Evolutionary conservation across 2,888 invertebrate species (phyloP).

Genomic region (Drosophila hamatofila): DNA sequence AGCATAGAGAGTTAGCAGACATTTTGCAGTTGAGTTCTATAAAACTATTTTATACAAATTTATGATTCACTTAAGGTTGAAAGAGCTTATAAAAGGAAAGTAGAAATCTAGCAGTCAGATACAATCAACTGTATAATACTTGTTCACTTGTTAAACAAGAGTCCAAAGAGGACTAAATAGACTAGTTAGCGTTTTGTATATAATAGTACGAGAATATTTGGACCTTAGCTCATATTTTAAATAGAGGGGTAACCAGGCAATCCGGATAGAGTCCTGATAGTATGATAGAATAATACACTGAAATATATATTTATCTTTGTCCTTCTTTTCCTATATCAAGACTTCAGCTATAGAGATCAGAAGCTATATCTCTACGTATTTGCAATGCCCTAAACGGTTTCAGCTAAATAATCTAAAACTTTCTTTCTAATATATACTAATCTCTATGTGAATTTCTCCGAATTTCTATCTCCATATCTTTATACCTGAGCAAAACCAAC

Average conservation of each 20-base stretch:
- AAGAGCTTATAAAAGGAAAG: neutral
- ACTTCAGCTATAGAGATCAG: too few relatives aligned
- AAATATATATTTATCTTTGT: neutral
- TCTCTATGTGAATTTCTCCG: too few relatives aligned
- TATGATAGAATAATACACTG: too few relatives aligned
- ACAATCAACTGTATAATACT: neutral
- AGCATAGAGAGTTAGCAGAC: neutral
- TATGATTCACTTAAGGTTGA: too few relatives aligned
- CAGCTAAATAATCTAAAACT: neutral
- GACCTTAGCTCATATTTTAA: too few relatives aligned
- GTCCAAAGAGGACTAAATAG: too few relatives aligned
- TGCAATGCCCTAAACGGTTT: neutral
- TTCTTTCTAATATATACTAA: neutral
- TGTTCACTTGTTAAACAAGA: too few relatives aligned
- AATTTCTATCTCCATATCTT: neutral
- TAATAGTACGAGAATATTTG: neutral
- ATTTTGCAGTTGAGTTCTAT: neutral
- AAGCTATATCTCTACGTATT: neutral
- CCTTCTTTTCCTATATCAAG: neutral
- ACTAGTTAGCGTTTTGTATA: neutral
- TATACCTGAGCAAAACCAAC: neutral
- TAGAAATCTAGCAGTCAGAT: neutral
- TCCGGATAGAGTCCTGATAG: too few relatives aligned
- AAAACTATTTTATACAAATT: too few relatives aligned
- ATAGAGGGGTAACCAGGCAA: too few relatives aligned